These are phyloP conservation scores for Actinia tenebrosa DNA, from an alignment of 64 coral and sea anemone species.

Conservation along the genomic window DNA sequence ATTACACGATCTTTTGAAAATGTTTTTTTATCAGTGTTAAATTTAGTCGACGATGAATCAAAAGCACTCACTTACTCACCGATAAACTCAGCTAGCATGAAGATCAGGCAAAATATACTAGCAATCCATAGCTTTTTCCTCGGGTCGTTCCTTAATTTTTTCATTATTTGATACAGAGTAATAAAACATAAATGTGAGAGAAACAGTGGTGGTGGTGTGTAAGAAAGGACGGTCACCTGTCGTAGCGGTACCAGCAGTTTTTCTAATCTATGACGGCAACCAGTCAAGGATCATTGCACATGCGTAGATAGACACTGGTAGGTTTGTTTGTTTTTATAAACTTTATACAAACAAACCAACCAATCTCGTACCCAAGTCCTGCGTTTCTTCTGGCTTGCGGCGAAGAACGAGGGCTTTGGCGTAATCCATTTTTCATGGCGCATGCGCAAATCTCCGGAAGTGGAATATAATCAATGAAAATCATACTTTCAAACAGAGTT, in stretches of 20 bases:
- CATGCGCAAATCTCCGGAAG: too few species aligned
- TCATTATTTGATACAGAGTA: slow-evolving; percentile 24
- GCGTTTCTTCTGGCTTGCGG: too few species aligned
- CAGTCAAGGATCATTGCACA: neutral
- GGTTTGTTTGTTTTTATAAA: neutral
- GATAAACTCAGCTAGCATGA: slow-evolving; percentile 74
- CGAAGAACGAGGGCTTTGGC: too few species aligned
- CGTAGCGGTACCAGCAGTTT: neutral
- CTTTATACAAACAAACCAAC: too few species aligned
- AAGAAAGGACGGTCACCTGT: neutral
- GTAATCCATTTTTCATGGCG: too few species aligned
- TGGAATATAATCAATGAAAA: too few species aligned
- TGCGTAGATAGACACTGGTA: neutral
- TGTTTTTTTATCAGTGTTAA: neutral
- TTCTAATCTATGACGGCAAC: neutral
- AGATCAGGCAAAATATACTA: slow-evolving; percentile 50
- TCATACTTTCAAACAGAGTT: too few species aligned
- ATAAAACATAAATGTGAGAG: neutral
- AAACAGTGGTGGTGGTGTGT: neutral
- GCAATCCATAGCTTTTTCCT: slow-evolving; percentile 44
- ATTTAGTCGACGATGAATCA: neutral
- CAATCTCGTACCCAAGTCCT: too few species aligned
- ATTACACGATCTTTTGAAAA: slow-evolving; percentile 37
- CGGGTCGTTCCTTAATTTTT: slow-evolving; percentile 30
- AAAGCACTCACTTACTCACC: slow-evolving; percentile 13